phyloP scores from a whole-genome alignment of 2,113 vertebrate genomes.

The Callopanchax toddi region DNA sequence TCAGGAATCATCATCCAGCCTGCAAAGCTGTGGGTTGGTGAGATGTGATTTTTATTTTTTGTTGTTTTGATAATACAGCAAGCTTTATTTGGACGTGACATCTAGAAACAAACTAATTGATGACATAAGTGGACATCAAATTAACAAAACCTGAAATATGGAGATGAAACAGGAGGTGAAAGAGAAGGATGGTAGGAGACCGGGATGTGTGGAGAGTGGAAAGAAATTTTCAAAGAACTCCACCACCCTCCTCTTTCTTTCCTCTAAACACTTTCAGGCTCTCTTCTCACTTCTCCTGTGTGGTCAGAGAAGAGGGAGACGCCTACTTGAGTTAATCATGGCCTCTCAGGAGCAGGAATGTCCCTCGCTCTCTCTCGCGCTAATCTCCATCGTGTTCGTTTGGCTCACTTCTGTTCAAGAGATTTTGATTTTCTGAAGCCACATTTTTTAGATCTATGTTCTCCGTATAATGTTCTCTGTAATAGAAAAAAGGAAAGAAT shows the following conservation, averaged over 20 bases:
- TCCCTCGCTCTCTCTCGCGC: slow-evolving; percentile 76
- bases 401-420: slow-evolving; percentile 73
- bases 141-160: slow-evolving; percentile 14
- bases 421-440: slow-evolving; percentile 30
- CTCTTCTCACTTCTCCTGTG: slow-evolving; percentile 24
- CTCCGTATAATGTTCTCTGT: too few species aligned
- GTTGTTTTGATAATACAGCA: slow-evolving; percentile 79
- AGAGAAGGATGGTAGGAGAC: neutral
- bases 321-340: slow-evolving; percentile 41
- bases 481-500: too few species aligned
- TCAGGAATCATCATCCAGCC: slow-evolving; percentile 71
- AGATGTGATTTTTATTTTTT: slow-evolving; percentile 28
- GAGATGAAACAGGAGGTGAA: slow-evolving; percentile 19
- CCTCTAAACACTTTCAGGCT: too few species aligned
- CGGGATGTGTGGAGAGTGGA: too few species aligned
- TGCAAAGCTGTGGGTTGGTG: slow-evolving; percentile 83
- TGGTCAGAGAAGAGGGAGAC: slow-evolving; percentile 22
- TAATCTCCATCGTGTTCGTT: slow-evolving; percentile 78
- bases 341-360: slow-evolving; percentile 65
- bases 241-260: slow-evolving; percentile 20
- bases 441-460: too few species aligned
- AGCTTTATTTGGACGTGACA: slow-evolving; percentile 85
- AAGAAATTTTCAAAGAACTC: too few species aligned
- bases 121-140: slow-evolving; percentile 44
- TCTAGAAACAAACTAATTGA: slow-evolving; percentile 77